These are phyloP conservation scores for Platyrinchus mystaceus DNA, from an alignment of 2,797 vertebrate genomes.

Conservation along the genomic window DNA sequence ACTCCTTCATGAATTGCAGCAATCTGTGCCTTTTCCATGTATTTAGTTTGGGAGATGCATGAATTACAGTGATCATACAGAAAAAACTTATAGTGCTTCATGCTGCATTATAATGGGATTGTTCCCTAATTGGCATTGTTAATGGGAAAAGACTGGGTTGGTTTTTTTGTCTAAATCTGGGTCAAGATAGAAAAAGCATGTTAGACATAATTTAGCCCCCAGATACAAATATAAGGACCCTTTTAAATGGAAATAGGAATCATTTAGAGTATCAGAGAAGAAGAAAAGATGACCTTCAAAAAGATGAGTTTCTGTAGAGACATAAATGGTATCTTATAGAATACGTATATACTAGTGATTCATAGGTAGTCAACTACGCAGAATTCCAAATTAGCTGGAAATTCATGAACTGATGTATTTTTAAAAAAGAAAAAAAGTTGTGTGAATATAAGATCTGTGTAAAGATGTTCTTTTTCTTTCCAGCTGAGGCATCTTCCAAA, in stretches of 20 bases:
- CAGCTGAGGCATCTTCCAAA: background rate
- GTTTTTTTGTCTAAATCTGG: conserved; percentile 13
- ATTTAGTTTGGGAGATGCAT: conserved; percentile 23
- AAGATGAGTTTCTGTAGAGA: background rate
- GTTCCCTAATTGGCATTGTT: conserved; percentile 17
- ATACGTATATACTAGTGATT: conserved; percentile 15
- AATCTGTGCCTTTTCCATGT: background rate
- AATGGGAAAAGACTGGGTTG: background rate
- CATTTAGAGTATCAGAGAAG: background rate
- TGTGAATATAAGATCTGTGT: background rate
- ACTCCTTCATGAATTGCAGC: background rate
- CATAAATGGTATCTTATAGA: conserved; percentile 5
- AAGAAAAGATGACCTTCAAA: background rate
- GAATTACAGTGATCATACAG: background rate
- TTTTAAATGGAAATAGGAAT: conserved; percentile 33
- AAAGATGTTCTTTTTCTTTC: conserved; percentile 11
- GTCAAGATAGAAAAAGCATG: conserved; percentile 38
- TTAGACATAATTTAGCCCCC: conserved; percentile 28
- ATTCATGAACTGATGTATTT: background rate
- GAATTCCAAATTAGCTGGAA: conserved; percentile 15
- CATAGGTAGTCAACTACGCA: background rate
- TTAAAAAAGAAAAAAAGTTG: background rate
- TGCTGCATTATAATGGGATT: background rate
- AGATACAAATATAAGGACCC: background rate
- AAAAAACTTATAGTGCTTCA: background rate